phyloP scores from a whole-genome alignment of 2,797 vertebrate genomes.

The Siniperca scherzeri region DNA sequence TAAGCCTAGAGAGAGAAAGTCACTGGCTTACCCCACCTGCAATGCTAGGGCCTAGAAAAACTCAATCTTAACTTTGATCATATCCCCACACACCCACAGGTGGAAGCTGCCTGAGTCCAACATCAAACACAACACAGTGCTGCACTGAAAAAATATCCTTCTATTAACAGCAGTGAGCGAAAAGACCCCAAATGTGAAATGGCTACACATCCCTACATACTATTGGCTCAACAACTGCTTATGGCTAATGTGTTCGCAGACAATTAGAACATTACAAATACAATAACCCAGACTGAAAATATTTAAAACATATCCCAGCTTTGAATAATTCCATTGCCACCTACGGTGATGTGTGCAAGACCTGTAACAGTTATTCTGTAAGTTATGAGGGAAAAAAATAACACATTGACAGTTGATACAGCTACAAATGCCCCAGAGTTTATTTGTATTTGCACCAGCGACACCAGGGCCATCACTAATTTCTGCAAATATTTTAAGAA shows the following conservation, averaged over 20 bases:
- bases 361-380: too few species aligned
- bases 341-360: too few species aligned
- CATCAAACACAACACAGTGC: conserved; percentile 49
- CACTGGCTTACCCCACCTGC: conserved; percentile 12
- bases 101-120: conserved; percentile 48
- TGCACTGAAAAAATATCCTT: conserved; percentile 6
- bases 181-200: conserved; percentile 14
- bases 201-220: neutral
- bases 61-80: conserved; percentile 62
- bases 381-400: neutral
- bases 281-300: neutral
- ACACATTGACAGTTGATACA: neutral
- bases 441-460: conserved; percentile 31
- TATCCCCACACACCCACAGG: conserved; percentile 33
- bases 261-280: neutral
- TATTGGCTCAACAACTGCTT: neutral
- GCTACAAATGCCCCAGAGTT: neutral
- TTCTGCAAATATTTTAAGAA: neutral
- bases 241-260: neutral
- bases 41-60: conserved; percentile 34
- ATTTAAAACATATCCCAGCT: neutral
- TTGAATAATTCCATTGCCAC: neutral
- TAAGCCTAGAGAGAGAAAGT: conserved; percentile 27
- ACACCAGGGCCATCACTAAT: neutral
- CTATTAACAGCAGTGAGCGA: neutral